These are phyloP conservation scores for Thumatha senex DNA, from an alignment of 2,888 invertebrate species.

Conservation along the genomic window DNA sequence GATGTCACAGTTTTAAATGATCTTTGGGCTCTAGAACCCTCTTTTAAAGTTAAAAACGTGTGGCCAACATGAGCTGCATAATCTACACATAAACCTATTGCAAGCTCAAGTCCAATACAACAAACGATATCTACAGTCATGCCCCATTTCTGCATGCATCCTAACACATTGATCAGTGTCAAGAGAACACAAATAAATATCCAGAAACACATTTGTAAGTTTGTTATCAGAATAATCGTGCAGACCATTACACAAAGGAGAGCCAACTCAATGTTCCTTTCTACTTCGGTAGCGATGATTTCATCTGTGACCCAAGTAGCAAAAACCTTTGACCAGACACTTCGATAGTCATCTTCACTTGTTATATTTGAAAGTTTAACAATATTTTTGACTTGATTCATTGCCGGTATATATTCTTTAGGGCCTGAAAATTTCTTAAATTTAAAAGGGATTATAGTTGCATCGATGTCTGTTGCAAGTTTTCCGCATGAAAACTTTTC, in stretches of 20 bases:
- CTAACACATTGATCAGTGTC: constrained; percentile 89
- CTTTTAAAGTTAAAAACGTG: constrained; percentile 87
- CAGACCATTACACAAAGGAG: constrained; percentile 91
- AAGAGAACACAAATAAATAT: constrained; percentile 89
- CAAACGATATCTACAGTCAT: constrained; percentile 92
- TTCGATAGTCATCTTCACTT: constrained; percentile 84
- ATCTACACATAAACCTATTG: constrained; percentile 92
- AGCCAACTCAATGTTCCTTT: constrained; percentile 89
- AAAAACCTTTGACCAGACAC: constrained; percentile 88
- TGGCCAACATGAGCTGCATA: constrained; percentile 93
- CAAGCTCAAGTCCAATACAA: constrained; percentile 91
- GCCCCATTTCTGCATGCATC: constrained; percentile 92
- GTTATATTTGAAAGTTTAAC: constrained; percentile 83
- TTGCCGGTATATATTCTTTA: constrained; percentile 88
- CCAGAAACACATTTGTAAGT: constrained; percentile 90
- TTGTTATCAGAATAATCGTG: constrained; percentile 89
- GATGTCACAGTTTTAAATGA: constrained; percentile 86
- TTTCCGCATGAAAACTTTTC: constrained; percentile 85
- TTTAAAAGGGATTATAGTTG: constrained; percentile 85
- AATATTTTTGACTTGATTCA: constrained; percentile 85
- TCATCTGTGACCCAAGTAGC: constrained; percentile 91
- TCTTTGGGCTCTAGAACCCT: constrained; percentile 81
- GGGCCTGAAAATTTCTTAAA: constrained; percentile 85
- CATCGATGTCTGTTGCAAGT: constrained; percentile 81
- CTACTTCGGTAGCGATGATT: constrained; percentile 89